A percentile compares a stretch with the other conserved stretches of the same genome.
These are phyloP conservation scores for Scrobipalpa costella DNA, from an alignment of 2,888 invertebrate species.

Conservation along the genomic window DNA sequence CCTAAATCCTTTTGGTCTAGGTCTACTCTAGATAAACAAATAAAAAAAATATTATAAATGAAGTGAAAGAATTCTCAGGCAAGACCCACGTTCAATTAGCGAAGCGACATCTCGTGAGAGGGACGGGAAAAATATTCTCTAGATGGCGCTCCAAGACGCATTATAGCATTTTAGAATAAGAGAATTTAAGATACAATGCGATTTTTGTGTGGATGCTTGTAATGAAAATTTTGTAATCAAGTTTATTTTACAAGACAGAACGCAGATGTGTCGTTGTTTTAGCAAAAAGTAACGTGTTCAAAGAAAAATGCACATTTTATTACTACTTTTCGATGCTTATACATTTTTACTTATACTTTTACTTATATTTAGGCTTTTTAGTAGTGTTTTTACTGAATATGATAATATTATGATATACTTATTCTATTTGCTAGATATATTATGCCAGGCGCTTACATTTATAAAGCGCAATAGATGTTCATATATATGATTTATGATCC, in stretches of 20 bases:
- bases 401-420: no score
- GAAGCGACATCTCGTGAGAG: background rate
- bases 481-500: background rate
- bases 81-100: no score
- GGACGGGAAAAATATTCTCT: background rate
- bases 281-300: background rate
- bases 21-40: no score
- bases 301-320: background rate
- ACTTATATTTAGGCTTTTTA: constrained; percentile 1
- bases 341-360: constrained; percentile 1
- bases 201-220: no score
- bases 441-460: background rate
- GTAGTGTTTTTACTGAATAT: background rate
- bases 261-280: background rate
- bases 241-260: no score
- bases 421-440: background rate
- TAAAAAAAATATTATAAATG: no score
- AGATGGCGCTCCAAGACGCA: no score
- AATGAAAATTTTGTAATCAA: no score
- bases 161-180: no score
- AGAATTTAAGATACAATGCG: no score
- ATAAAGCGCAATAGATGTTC: background rate
- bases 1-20: no score
- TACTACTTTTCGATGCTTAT: constrained; percentile 18
- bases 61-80: no score